Conservation (phyloP, 2,888 invertebrate species). For the Helleia helle region DNA sequence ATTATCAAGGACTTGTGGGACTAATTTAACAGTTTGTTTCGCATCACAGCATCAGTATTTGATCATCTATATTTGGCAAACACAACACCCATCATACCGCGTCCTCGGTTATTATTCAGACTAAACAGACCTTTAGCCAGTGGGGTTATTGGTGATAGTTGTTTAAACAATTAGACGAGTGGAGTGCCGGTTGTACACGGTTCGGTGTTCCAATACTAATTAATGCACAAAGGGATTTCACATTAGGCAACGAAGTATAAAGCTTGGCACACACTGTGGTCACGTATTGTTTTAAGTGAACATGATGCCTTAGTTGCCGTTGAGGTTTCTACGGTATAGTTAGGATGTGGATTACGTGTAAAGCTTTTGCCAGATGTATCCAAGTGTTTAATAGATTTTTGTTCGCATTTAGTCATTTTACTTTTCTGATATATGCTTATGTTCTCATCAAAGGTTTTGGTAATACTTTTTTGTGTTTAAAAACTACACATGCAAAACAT, state of each 20-base stretch:
- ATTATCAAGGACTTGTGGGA: not conserved
- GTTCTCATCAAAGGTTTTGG: too few species aligned
- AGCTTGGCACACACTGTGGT: conserved; percentile 10
- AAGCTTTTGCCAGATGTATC: too few species aligned
- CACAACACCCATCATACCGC: not conserved
- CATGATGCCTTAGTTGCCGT: too few species aligned
- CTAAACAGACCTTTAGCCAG: not conserved
- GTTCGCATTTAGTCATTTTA: too few species aligned
- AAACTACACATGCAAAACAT: too few species aligned
- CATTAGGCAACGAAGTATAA: conserved; percentile 24
- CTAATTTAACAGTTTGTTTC: conserved; percentile 6
- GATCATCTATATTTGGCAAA: conserved; percentile 12
- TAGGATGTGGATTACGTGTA: too few species aligned
- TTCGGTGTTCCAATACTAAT: conserved; percentile 22
- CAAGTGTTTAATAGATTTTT: too few species aligned
- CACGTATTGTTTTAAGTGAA: conserved; percentile 8
- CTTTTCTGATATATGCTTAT: too few species aligned
- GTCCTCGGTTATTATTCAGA: conserved; percentile 1
- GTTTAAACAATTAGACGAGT: conserved; percentile 1
- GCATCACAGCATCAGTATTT: conserved; percentile 14
- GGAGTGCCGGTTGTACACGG: conserved; percentile 5
- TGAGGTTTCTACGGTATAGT: too few species aligned
- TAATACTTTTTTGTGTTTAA: too few species aligned
- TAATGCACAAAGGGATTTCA: conserved; percentile 29
- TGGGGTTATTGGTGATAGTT: conserved; percentile 7